Evolutionary conservation across 2,797 vertebrate species (phyloP).

Genomic region (Neopelma chrysocephalum): DNA sequence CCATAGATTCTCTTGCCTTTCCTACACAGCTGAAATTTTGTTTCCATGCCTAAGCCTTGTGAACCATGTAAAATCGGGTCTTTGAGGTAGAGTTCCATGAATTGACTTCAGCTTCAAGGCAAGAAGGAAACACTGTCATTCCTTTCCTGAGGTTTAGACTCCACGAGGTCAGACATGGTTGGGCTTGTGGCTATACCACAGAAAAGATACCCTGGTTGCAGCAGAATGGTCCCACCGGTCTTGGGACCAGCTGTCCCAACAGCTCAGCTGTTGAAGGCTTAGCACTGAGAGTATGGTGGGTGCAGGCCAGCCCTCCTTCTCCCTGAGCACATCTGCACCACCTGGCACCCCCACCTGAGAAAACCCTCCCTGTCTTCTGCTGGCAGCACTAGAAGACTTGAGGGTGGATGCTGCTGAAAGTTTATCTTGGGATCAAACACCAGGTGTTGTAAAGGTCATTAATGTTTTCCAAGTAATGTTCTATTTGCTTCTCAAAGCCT

Average conservation of each 20-base stretch:
- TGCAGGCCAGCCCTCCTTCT: neutral
- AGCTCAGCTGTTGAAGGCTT: neutral
- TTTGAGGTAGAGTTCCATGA: neutral
- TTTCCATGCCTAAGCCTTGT: neutral
- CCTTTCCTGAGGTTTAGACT: neutral
- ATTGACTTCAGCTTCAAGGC: neutral
- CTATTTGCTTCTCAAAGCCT: slow-evolving; percentile 61
- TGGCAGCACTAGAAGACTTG: neutral
- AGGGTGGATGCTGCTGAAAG: neutral
- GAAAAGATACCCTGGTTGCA: rapidly evolving
- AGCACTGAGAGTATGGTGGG: neutral
- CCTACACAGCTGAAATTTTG: neutral
- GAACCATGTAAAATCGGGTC: neutral
- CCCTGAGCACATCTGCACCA: neutral
- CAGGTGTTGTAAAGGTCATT: slow-evolving; percentile 57
- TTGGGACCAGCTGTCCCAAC: too few species aligned
- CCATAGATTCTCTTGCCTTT: neutral
- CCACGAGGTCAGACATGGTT: neutral
- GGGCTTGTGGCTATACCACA: neutral
- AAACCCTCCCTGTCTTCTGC: slow-evolving; percentile 12
- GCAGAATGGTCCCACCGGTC: neutral
- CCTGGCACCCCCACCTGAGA: neutral
- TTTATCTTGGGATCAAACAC: slow-evolving; percentile 50
- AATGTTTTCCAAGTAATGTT: slow-evolving; percentile 42
- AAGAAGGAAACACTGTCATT: neutral